A percentile compares a stretch with the other conserved stretches of the same genome.
phyloP scores from a whole-genome alignment of 2,113 vertebrate species.

The Dasypus novemcinctus region DNA sequence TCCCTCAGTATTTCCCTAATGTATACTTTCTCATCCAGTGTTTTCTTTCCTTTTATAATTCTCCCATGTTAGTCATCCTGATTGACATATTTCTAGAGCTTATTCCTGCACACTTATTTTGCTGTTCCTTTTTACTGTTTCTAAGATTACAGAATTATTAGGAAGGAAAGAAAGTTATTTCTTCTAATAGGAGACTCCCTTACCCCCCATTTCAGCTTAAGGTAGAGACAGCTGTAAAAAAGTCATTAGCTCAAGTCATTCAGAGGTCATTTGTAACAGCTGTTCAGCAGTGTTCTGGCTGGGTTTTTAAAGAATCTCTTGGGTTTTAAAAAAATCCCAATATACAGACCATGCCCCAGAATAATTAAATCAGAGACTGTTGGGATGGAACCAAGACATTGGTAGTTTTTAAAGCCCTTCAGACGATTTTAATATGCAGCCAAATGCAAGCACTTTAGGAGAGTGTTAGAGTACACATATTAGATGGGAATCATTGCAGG shows the following conservation, averaged over 20 bases:
- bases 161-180: neutral
- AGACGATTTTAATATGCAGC: neutral
- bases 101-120: neutral
- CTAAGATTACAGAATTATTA: neutral
- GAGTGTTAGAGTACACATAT: neutral
- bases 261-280: neutral
- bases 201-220: neutral
- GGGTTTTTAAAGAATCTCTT: neutral
- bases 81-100: neutral
- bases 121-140: neutral
- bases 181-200: neutral
- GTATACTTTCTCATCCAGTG: neutral
- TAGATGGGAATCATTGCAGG: neutral
- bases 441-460: neutral
- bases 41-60: neutral
- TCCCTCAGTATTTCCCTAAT: neutral
- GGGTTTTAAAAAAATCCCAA: neutral
- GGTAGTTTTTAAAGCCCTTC: neutral
- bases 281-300: neutral
- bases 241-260: neutral
- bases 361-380: neutral
- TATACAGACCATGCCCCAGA: neutral
- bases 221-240: neutral
- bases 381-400: neutral
- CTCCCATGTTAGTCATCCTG: neutral